These are phyloP conservation scores for Ceyx melanurus DNA, from an alignment of 2,113 vertebrate species.

Conservation along the genomic window DNA sequence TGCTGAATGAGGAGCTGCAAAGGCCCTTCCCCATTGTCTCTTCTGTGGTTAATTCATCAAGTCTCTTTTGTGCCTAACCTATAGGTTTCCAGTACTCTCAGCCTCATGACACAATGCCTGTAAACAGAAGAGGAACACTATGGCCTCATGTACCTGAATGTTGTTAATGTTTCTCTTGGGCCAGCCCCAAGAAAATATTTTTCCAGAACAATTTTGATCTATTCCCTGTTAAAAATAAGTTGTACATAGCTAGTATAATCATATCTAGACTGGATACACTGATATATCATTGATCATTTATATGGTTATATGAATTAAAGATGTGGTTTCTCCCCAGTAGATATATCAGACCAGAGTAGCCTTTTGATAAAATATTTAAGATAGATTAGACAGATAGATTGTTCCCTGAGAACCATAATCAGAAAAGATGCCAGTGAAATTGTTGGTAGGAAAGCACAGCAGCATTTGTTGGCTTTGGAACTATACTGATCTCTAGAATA, in stretches of 20 bases:
- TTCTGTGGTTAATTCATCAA: not conserved
- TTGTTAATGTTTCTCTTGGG: not conserved
- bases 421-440: not conserved
- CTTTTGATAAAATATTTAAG: not conserved
- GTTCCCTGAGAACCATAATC: not conserved
- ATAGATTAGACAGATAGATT: not conserved
- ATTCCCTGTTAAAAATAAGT: not conserved
- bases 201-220: not conserved
- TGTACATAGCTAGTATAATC: not conserved
- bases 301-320: not conserved
- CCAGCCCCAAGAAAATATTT: not conserved
- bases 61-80: not conserved
- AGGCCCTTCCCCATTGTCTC: not conserved
- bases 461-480: not conserved
- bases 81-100: not conserved
- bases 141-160: too few relatives aligned
- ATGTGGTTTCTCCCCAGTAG: not conserved
- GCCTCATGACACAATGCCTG: not conserved
- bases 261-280: not conserved
- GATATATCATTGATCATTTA: not conserved
- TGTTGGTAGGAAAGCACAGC: not conserved
- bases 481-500: not conserved
- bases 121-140: not conserved
- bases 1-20: not conserved
- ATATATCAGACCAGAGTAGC: not conserved